Conservation (phyloP, 2,888 invertebrate species). For the Clanis bilineata region DNA sequence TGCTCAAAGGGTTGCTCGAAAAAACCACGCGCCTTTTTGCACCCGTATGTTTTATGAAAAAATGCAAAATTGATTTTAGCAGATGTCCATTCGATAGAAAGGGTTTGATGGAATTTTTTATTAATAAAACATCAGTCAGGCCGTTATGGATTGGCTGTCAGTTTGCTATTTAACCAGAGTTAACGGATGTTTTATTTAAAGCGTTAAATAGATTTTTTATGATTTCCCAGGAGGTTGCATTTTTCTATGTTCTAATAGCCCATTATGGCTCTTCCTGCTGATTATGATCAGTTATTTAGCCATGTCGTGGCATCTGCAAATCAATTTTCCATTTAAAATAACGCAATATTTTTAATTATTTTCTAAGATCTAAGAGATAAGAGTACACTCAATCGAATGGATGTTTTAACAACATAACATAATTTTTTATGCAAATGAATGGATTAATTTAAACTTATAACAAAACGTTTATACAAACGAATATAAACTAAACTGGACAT, state of each 20-base stretch:
- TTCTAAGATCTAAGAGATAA: neutral
- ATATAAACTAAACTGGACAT: neutral
- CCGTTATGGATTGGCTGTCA: slow-evolving; percentile 13
- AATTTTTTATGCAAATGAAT: neutral
- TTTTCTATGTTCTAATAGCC: slow-evolving; percentile 1
- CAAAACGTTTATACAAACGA: neutral
- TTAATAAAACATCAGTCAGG: slow-evolving; percentile 48
- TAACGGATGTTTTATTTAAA: slow-evolving; percentile 10
- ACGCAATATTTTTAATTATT: neutral
- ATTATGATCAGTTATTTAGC: slow-evolving; percentile 15
- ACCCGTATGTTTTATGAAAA: slow-evolving; percentile 71
- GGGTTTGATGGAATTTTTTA: slow-evolving; percentile 70
- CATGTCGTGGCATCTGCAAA: slow-evolving; percentile 11
- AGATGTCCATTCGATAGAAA: slow-evolving; percentile 65
- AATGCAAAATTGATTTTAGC: slow-evolving; percentile 80
- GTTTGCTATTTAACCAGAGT: slow-evolving; percentile 10
- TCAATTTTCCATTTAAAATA: neutral
- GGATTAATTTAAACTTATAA: neutral
- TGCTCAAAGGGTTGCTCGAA: slow-evolving; percentile 77
- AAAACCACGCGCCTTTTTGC: slow-evolving; percentile 73
- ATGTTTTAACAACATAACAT: neutral
- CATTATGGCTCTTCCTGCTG: slow-evolving; percentile 9
- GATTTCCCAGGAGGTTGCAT: slow-evolving; percentile 12
- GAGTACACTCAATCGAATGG: neutral
- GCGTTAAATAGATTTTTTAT: slow-evolving; percentile 14